phyloP scores from a whole-genome alignment of 2,888 invertebrate species.

The Ellobium chinense region DNA sequence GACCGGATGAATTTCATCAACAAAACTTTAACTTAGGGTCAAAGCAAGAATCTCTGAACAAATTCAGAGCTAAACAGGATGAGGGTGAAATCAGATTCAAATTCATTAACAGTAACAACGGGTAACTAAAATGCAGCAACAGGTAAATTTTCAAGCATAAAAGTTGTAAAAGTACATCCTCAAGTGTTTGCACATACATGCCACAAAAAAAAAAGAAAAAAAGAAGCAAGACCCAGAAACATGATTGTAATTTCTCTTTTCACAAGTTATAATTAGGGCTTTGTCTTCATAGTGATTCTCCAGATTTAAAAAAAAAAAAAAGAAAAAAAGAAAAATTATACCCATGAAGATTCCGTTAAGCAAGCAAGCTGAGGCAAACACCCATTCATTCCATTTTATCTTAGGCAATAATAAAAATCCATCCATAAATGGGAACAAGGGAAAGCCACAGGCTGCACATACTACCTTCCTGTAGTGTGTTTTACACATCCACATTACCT shows the following conservation, averaged over 20 bases:
- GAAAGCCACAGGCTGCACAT: not conserved
- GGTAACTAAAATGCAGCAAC: no score
- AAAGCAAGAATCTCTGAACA: no score
- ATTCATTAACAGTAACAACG: no score
- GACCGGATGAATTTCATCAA: no score
- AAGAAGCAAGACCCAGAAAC: slow-evolving; percentile 17
- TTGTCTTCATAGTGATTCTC: not conserved
- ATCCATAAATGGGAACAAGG: not conserved
- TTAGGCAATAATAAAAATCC: slow-evolving; percentile 6
- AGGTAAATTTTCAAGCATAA: no score
- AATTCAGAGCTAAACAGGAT: no score
- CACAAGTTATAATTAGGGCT: not conserved
- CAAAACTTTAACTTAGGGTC: no score
- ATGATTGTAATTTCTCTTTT: not conserved
- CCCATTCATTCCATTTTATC: not conserved
- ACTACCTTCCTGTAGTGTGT: not conserved
- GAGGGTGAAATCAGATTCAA: no score
- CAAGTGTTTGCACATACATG: no score
- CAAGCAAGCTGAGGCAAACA: not conserved
- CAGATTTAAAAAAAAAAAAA: not conserved
- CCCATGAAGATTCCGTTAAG: not conserved
- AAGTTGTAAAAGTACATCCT: no score
- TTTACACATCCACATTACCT: no score
- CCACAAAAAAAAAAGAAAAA: not conserved
- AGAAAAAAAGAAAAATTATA: not conserved